Conservation (phyloP, 2,797 vertebrate species). For the Peromyscus attwateri region DNA sequence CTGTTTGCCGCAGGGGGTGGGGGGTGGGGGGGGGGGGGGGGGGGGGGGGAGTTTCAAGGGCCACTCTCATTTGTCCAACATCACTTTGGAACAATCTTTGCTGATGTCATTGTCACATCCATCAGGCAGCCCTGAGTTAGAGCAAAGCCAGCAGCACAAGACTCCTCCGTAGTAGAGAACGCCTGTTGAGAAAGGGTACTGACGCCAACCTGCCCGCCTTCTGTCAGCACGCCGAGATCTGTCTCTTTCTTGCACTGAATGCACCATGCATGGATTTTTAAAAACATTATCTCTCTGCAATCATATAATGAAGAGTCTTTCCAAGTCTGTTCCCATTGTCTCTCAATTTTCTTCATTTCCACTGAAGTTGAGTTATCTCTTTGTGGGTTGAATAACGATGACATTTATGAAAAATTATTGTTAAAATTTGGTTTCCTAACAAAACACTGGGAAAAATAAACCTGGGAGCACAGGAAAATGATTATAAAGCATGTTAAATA, state of each 20-base stretch:
- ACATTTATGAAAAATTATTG: neutral
- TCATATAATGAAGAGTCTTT: neutral
- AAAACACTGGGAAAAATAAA: conserved; percentile 43
- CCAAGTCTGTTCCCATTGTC: neutral
- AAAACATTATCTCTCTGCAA: neutral
- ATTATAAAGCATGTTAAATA: neutral
- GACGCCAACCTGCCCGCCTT: neutral
- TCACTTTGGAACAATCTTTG: neutral
- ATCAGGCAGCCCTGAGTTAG: too few species aligned
- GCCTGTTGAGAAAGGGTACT: neutral
- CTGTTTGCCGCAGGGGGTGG: neutral
- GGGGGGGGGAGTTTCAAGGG: neutral
- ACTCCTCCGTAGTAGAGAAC: neutral
- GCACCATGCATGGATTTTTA: neutral
- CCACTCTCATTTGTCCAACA: neutral
- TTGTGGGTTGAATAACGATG: conserved; percentile 19
- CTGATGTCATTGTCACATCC: neutral
- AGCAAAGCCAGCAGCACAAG: neutral
- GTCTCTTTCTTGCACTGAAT: neutral
- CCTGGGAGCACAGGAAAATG: neutral
- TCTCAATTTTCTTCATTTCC: conserved; percentile 35
- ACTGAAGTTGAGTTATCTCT: conserved; percentile 2
- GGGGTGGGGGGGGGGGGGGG: neutral
- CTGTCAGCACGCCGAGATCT: neutral
- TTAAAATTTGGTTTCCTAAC: neutral